Evolutionary conservation across 2,113 vertebrate genomes (phyloP), one percentile per base, ranked within the genome.

Genomic region (Pogonocichla stellata): DNA sequence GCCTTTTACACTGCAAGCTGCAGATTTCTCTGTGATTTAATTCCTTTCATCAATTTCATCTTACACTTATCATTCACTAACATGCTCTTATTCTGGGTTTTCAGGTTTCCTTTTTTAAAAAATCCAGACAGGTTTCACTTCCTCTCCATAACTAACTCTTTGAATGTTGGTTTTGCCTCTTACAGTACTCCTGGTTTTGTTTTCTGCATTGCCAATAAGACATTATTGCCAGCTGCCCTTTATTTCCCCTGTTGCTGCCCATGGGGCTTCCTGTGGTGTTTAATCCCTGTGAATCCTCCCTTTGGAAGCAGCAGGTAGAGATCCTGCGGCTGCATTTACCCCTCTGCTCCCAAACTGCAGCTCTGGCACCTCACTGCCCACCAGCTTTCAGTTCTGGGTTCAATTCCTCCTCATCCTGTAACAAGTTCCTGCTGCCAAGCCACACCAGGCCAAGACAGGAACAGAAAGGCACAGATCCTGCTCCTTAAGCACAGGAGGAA

Each of bases 51-150:
- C 62, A 82, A 3, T 29, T n/a, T 64, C 60, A 57, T 19, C 33
- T 29, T 53, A 61, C 19, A 51, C 72, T 93, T 89, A 50, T 72
- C 53, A 61, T 57, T 88, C 74, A 57, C 36, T 48, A 50, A 10
- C 0, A 1, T 14, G 45, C 2, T 65, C n/a, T 75, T 48, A 51
- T n/a, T 81, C 31, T 48, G 51, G 18, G 42, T 24, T 29, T 54
- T 64, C 17, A 31, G n/a, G 36, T 20, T 67, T 66, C 17, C 2
- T 12, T 50, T 71, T 43, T 66, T n/a, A 10, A 38, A 2, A 50
- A 78, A 82, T 50, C 62, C 85, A 85, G n/a, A 31, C 79, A 31
- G 54, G 42, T 95, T 93, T 89, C 29, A 6, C 62, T 97, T 95
- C 92, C 69, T 31, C 43, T 86, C 50, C 24, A 4, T 10, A 80